These are phyloP conservation scores for Actias luna DNA, from an alignment of 2,888 invertebrate species.

Conservation along the genomic window DNA sequence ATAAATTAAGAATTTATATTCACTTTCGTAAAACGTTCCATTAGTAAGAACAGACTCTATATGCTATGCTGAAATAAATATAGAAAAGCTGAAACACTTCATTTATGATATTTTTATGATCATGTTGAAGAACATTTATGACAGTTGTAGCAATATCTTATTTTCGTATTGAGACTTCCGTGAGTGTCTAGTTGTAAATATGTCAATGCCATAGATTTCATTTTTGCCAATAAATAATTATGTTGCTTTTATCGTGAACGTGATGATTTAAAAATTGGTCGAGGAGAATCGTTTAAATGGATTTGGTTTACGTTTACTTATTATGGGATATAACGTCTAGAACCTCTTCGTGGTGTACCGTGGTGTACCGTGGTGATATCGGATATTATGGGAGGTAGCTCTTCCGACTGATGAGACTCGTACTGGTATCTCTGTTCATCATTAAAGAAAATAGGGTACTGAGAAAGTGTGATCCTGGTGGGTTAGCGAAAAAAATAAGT, in stretches of 20 bases:
- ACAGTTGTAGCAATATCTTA: slow-evolving; percentile 39
- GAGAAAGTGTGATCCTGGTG: too few relatives aligned
- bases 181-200: slow-evolving; percentile 39
- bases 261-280: background rate
- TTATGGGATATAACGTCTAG: too few relatives aligned
- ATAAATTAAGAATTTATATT: background rate
- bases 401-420: too few relatives aligned
- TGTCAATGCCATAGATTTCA: slow-evolving; percentile 45
- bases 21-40: background rate
- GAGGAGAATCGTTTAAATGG: background rate
- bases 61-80: background rate
- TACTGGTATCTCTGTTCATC: too few relatives aligned
- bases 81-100: slow-evolving; percentile 6
- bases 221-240: slow-evolving; percentile 33
- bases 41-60: background rate
- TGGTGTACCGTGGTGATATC: too few relatives aligned
- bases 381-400: too few relatives aligned
- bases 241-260: slow-evolving; percentile 8
- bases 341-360: too few relatives aligned
- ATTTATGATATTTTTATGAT: slow-evolving; percentile 34
- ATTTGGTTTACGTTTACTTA: slow-evolving; percentile 6
- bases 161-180: slow-evolving; percentile 42
- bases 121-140: slow-evolving; percentile 41
- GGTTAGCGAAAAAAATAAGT: too few relatives aligned
- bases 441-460: too few relatives aligned